phyloP scores from a whole-genome alignment of 2,797 vertebrate species.

The Peromyscus aztecus region DNA sequence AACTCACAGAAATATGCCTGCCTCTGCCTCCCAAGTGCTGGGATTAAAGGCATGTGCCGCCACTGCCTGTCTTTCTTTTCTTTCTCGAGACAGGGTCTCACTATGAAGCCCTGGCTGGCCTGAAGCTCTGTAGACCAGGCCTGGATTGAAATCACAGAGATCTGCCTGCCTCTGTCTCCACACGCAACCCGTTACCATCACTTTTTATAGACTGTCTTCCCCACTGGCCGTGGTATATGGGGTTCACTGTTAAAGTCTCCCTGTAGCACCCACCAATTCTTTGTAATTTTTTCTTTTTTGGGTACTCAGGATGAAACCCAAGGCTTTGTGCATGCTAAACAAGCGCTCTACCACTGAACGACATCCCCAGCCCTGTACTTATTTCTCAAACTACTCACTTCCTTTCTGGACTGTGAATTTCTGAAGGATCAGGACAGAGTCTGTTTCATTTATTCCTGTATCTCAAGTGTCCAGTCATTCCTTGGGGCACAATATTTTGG shows the following conservation, averaged over 20 bases:
- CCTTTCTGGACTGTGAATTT: conserved; percentile 31
- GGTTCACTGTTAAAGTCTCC: not conserved
- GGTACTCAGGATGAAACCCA: not conserved
- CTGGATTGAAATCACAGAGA: not conserved
- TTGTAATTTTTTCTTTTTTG: not conserved
- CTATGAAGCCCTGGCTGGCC: not conserved
- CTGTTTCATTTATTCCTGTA: conserved; percentile 29
- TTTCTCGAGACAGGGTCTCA: not conserved
- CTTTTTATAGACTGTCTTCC: conserved; percentile 40
- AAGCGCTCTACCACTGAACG: fast-evolving
- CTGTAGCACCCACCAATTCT: not conserved
- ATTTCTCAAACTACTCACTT: conserved; percentile 45
- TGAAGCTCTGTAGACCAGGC: not conserved
- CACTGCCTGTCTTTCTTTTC: too few species aligned
- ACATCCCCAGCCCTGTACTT: conserved; percentile 18
- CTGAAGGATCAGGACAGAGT: not conserved
- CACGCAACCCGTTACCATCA: not conserved
- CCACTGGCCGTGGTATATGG: not conserved
- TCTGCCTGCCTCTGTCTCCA: not conserved
- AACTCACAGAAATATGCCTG: too few species aligned
- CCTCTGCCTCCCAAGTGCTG: too few species aligned
- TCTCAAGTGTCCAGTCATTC: not conserved
- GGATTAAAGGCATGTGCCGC: too few species aligned
- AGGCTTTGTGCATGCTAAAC: not conserved
- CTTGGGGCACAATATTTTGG: conserved; percentile 21